These are phyloP conservation scores for Polietes domitor DNA, from an alignment of 2,888 invertebrate species.

Conservation along the genomic window DNA sequence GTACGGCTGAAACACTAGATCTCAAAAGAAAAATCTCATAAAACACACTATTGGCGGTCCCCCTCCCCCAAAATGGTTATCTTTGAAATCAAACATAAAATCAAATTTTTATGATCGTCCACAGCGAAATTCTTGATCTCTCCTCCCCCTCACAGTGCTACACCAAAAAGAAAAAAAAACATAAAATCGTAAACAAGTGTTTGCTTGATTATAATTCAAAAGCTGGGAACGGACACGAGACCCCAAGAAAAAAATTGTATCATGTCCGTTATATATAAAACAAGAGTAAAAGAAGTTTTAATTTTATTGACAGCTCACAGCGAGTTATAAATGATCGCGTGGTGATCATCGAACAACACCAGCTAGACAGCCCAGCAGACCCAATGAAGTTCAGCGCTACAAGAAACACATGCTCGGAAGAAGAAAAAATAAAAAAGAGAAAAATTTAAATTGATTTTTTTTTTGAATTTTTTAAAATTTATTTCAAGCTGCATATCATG, in stretches of 20 bases:
- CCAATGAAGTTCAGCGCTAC: background rate
- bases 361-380: background rate
- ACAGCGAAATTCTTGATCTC: background rate
- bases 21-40: conserved; percentile 16
- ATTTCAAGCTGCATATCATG: background rate
- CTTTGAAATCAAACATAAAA: conserved; percentile 4
- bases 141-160: background rate
- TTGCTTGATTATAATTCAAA: conserved; percentile 32
- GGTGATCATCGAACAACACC: conserved; percentile 3
- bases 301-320: conserved; percentile 61
- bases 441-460: background rate
- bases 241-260: conserved; percentile 13
- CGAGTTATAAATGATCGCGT: conserved; percentile 58
- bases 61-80: no score
- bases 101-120: background rate
- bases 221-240: background rate
- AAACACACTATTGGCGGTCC: conserved; percentile 33
- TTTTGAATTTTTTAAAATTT: background rate
- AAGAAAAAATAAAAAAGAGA: background rate
- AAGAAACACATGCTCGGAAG: background rate
- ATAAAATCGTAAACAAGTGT: conserved; percentile 32
- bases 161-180: no score
- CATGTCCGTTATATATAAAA: background rate
- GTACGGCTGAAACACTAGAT: background rate
- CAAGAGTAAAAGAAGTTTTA: conserved; percentile 37